Percentiles rank a stretch among this genome's conserved stretches.
These are phyloP conservation scores for Varanus salvator DNA, from an alignment of 2,113 vertebrate genomes.

Conservation along the genomic window DNA sequence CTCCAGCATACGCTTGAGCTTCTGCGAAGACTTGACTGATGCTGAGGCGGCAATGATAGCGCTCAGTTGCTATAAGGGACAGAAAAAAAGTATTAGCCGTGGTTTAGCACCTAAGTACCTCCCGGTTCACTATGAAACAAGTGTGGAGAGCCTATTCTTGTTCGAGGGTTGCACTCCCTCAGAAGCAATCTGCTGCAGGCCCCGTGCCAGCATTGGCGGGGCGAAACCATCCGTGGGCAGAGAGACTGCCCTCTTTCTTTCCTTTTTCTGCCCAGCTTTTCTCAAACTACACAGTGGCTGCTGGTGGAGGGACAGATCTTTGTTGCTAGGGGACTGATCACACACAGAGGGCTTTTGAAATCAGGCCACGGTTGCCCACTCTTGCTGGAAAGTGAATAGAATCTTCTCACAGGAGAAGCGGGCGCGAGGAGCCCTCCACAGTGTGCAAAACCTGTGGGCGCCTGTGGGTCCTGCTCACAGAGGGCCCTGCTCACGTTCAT, in stretches of 20 bases:
- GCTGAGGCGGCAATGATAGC: constrained; percentile 94
- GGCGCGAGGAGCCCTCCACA: not conserved
- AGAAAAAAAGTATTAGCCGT: not conserved
- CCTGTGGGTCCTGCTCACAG: not conserved
- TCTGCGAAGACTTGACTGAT: constrained; percentile 93
- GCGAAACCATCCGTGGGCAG: not conserved
- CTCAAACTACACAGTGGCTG: no score
- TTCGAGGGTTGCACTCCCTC: no score
- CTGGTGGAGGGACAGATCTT: not conserved
- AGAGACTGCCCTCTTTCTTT: not conserved
- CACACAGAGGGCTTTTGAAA: no score
- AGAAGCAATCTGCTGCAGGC: not conserved
- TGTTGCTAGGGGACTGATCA: not conserved
- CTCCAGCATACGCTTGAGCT: constrained; percentile 93
- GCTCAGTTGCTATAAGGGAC: constrained; percentile 87
- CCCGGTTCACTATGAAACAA: not conserved
- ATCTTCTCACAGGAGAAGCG: not conserved
- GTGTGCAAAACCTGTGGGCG: not conserved
- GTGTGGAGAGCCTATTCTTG: not conserved
- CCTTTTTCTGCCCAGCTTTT: not conserved
- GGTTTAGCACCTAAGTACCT: not conserved
- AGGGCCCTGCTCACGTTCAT: not conserved
- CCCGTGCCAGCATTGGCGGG: not conserved
- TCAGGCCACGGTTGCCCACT: not conserved
- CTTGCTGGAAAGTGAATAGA: not conserved